Conservation (phyloP, 2,113 vertebrate species). For the Addax nasomaculatus region DNA sequence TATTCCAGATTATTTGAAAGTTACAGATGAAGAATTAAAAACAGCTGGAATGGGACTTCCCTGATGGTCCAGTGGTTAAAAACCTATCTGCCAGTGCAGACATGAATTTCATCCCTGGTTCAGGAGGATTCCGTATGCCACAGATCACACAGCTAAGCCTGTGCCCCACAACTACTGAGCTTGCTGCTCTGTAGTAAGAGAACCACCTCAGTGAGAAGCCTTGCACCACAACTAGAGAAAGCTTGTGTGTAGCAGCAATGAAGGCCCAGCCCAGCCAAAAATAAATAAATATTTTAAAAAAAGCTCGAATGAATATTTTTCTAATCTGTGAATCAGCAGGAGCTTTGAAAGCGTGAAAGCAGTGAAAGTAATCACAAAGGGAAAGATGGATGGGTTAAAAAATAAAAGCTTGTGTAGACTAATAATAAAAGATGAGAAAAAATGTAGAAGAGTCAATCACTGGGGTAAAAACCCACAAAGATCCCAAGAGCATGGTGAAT, state of each 20-base stretch:
- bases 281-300: not conserved
- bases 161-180: not conserved
- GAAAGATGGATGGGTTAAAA: not conserved
- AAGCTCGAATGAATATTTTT: not conserved
- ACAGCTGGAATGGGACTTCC: not conserved
- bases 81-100: not conserved
- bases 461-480: not conserved
- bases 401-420: not conserved
- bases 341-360: not conserved
- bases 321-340: not conserved
- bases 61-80: not conserved
- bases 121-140: not conserved
- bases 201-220: not conserved
- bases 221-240: not conserved
- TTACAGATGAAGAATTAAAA: not conserved
- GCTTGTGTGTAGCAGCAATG: not conserved
- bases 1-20: not conserved
- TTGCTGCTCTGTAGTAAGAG: not conserved
- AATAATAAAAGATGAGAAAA: not conserved
- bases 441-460: not conserved
- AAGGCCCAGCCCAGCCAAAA: not conserved
- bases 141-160: not conserved
- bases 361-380: not conserved
- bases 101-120: not conserved
- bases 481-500: not conserved